These are phyloP conservation scores for Phalloptychus januarius DNA, from an alignment of 2,797 vertebrate genomes.

Conservation along the genomic window DNA sequence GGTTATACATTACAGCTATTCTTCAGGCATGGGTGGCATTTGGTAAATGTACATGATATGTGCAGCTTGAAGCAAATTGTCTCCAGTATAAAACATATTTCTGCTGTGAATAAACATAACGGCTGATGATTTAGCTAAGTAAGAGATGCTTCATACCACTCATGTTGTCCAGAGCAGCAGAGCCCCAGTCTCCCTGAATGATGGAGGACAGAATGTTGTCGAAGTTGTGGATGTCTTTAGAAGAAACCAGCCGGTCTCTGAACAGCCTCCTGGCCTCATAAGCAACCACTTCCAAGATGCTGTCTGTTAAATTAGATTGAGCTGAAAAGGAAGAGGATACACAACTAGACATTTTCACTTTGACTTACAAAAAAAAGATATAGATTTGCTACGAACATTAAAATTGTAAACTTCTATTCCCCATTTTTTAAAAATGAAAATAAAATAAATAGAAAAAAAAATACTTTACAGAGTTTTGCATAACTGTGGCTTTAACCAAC, in stretches of 20 bases:
- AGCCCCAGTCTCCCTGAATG: conserved; percentile 91
- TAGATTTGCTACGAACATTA: not conserved
- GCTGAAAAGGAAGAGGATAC: conserved; percentile 49
- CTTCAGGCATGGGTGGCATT: conserved; percentile 16
- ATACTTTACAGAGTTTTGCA: not conserved
- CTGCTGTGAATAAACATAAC: not conserved
- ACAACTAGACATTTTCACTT: not conserved
- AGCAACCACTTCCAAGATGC: conserved; percentile 89
- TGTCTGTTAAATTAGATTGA: conserved; percentile 82
- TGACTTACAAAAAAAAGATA: not conserved
- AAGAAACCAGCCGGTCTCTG: conserved; percentile 91
- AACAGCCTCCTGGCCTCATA: conserved; percentile 92
- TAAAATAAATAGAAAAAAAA: too few relatives aligned
- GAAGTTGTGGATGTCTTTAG: conserved; percentile 88
- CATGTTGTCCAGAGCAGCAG: conserved; percentile 88
- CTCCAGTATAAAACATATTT: conserved; percentile 3
- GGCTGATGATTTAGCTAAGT: not conserved
- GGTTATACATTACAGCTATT: conserved; percentile 9
- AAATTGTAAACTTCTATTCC: not conserved
- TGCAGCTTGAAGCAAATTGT: conserved; percentile 5
- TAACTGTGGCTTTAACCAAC: not conserved
- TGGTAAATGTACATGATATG: conserved; percentile 8
- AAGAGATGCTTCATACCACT: conserved; percentile 79
- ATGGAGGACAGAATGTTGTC: conserved; percentile 91
- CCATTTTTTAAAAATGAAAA: too few relatives aligned